Evolutionary conservation across 2,113 vertebrate species (phyloP).

Genomic region (Anser cygnoides): DNA sequence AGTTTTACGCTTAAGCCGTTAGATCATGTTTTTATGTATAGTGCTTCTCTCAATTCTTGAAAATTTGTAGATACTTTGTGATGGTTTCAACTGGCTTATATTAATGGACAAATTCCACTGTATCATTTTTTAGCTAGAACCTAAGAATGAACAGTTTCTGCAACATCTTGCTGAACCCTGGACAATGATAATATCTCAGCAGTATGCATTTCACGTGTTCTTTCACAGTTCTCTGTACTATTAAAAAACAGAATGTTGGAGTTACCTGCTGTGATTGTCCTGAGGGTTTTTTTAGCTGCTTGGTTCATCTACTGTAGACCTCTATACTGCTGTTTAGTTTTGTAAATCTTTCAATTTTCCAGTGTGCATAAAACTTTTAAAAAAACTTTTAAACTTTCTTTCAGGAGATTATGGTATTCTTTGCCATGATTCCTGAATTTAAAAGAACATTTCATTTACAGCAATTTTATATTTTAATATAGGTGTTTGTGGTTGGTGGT

Average conservation of each 20-base stretch:
- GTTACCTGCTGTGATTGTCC: neutral
- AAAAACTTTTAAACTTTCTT: neutral
- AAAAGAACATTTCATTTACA: neutral
- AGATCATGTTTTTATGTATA: neutral
- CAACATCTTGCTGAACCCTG: neutral
- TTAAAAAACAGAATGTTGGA: neutral
- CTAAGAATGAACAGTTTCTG: neutral
- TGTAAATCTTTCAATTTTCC: neutral
- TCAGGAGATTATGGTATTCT: neutral
- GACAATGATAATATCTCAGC: neutral
- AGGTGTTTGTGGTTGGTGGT: neutral
- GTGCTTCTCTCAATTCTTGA: neutral
- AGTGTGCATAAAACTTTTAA: neutral
- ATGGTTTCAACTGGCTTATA: neutral
- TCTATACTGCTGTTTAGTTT: neutral
- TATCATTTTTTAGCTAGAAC: neutral
- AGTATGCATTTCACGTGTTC: neutral
- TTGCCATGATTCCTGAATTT: neutral
- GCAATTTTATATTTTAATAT: neutral
- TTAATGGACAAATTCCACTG: neutral
- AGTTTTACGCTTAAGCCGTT: neutral
- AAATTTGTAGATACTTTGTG: neutral
- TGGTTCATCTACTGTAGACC: neutral
- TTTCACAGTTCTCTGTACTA: neutral
- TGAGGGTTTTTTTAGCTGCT: neutral